These are phyloP conservation scores for Halictus ligatus DNA, from an alignment of 2,888 invertebrate genomes.

Conservation along the genomic window DNA sequence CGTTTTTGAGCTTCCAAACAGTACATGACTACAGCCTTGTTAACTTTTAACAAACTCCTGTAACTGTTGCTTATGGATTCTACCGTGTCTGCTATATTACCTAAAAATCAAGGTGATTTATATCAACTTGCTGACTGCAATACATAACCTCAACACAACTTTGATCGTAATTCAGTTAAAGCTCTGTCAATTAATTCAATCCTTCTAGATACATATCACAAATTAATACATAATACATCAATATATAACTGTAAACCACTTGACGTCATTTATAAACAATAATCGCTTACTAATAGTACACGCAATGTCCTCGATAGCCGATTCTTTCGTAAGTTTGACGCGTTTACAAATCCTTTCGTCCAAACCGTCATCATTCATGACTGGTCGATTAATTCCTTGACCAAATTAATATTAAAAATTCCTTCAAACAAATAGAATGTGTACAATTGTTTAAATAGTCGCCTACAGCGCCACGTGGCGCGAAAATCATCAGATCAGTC, in stretches of 20 bases:
- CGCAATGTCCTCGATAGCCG: conserved; percentile 70
- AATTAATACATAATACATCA: not conserved
- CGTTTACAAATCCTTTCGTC: conserved; percentile 71
- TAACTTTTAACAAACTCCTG: conserved; percentile 85
- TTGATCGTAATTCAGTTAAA: not conserved
- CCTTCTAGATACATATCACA: too few relatives aligned
- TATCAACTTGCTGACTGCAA: not conserved
- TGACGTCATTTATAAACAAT: not conserved
- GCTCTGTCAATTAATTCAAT: not conserved
- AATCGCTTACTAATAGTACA: conserved; percentile 70
- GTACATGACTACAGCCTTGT: conserved; percentile 84
- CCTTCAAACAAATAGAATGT: not conserved
- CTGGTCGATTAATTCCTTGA: not conserved
- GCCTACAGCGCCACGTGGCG: not conserved
- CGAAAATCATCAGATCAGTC: not conserved
- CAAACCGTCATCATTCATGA: not conserved
- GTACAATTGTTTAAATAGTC: not conserved
- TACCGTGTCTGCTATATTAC: conserved; percentile 83
- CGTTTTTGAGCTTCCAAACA: conserved; percentile 79
- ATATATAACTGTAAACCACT: not conserved
- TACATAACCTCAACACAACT: conserved; percentile 34
- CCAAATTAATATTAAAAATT: not conserved
- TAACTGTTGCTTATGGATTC: conserved; percentile 83
- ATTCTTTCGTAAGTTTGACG: conserved; percentile 65
- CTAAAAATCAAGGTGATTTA: conserved; percentile 80